Evolutionary conservation across 2,797 vertebrate genomes (phyloP).

Genomic region (Hippoglossus hippoglossus): DNA sequence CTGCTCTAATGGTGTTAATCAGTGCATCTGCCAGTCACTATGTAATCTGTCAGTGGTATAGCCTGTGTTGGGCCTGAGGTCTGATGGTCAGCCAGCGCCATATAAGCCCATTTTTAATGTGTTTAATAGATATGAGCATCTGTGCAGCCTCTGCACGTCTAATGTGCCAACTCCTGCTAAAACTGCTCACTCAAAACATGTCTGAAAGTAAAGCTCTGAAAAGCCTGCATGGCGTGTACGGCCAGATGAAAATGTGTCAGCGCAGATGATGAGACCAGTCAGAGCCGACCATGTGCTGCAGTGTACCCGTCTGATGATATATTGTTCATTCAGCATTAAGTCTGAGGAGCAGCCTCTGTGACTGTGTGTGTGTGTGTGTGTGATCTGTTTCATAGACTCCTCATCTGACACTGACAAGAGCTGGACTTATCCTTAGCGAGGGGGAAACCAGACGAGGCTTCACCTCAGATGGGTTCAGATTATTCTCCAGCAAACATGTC

Average conservation of each 20-base stretch:
- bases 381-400: slow-evolving; percentile 41
- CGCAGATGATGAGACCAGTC: slow-evolving; percentile 29
- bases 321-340: slow-evolving; percentile 25
- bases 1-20: slow-evolving; percentile 35
- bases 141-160: slow-evolving; percentile 35
- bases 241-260: slow-evolving; percentile 5
- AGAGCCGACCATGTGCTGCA: slow-evolving; percentile 15
- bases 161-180: slow-evolving; percentile 9
- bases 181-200: slow-evolving; percentile 11
- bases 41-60: background rate
- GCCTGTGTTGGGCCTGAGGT: slow-evolving; percentile 11
- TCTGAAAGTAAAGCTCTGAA: background rate
- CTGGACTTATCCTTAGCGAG: slow-evolving; percentile 30
- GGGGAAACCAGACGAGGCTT: slow-evolving; percentile 13
- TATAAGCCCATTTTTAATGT: slow-evolving; percentile 27
- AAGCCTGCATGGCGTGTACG: background rate
- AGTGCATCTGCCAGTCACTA: slow-evolving; percentile 53
- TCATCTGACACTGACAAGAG: slow-evolving; percentile 43
- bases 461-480: slow-evolving; percentile 19
- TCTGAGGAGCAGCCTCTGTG: slow-evolving; percentile 26
- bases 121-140: slow-evolving; percentile 50
- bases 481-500: slow-evolving; percentile 18
- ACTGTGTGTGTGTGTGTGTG: background rate
- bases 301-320: slow-evolving; percentile 19
- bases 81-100: slow-evolving; percentile 26